These are phyloP conservation scores for Desoria tigrina DNA, from an alignment of 2,888 invertebrate genomes.

Conservation along the genomic window DNA sequence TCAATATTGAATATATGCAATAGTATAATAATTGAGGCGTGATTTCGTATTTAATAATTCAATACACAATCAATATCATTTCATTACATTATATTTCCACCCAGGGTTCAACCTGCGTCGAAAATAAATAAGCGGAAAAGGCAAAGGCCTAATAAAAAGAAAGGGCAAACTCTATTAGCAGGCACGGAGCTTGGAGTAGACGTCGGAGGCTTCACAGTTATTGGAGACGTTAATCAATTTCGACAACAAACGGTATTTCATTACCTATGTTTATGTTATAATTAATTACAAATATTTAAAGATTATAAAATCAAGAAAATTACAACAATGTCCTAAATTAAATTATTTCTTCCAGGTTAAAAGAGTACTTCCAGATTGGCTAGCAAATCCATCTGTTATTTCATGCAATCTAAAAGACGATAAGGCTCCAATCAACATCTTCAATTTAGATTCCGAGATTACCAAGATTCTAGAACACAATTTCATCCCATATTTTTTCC, in stretches of 20 bases:
- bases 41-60: too few species aligned
- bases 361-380: slow-evolving; percentile 82
- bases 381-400: slow-evolving; percentile 76
- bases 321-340: too few species aligned
- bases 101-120: not conserved
- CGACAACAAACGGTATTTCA: slow-evolving; percentile 46
- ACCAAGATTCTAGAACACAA: slow-evolving; percentile 67
- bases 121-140: not conserved
- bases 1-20: too few species aligned
- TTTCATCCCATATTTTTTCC: slow-evolving; percentile 77
- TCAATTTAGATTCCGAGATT: slow-evolving; percentile 67
- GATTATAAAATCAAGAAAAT: too few species aligned
- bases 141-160: slow-evolving; percentile 47
- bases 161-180: slow-evolving; percentile 20
- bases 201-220: slow-evolving; percentile 65
- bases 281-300: too few species aligned
- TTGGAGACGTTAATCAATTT: slow-evolving; percentile 66
- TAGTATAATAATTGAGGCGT: too few species aligned
- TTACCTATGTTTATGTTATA: not conserved
- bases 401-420: slow-evolving; percentile 69
- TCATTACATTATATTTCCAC: too few species aligned
- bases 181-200: slow-evolving; percentile 37
- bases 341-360: slow-evolving; percentile 66
- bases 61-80: too few species aligned
- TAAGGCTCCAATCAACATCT: slow-evolving; percentile 61